A percentile compares a stretch with the other conserved stretches of the same genome.
phyloP scores from a whole-genome alignment of 2,888 invertebrate species.

The Fissipunctia ypsillon region DNA sequence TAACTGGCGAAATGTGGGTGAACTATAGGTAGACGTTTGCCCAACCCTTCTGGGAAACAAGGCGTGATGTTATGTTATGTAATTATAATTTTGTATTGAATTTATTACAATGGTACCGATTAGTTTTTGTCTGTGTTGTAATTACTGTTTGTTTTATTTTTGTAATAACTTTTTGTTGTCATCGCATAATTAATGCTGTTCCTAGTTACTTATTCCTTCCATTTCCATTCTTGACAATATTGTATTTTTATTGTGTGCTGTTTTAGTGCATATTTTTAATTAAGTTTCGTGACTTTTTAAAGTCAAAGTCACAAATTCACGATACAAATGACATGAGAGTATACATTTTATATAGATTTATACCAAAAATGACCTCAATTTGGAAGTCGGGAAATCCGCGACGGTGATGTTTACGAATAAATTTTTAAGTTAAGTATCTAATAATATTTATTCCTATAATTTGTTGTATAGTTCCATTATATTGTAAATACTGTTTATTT shows the following conservation, averaged over 20 bases:
- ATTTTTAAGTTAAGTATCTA: no score
- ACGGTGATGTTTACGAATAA: no score
- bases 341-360: background rate
- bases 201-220: background rate
- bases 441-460: no score
- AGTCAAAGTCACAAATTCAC: background rate
- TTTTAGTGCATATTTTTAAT: background rate
- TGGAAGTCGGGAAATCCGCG: background rate
- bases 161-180: background rate
- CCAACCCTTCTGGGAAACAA: background rate
- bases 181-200: background rate
- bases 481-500: no score
- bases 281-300: background rate
- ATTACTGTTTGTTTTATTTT: slow-evolving; percentile 2
- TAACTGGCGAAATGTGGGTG: no score
- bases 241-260: background rate
- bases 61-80: background rate
- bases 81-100: background rate
- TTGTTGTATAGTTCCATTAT: no score
- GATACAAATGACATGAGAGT: background rate
- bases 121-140: slow-evolving; percentile 6
- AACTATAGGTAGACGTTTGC: no score
- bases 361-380: background rate
- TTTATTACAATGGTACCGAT: slow-evolving; percentile 10
- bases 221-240: background rate